phyloP scores from a whole-genome alignment of 2,113 vertebrate species.

The Glaucomys volans region DNA sequence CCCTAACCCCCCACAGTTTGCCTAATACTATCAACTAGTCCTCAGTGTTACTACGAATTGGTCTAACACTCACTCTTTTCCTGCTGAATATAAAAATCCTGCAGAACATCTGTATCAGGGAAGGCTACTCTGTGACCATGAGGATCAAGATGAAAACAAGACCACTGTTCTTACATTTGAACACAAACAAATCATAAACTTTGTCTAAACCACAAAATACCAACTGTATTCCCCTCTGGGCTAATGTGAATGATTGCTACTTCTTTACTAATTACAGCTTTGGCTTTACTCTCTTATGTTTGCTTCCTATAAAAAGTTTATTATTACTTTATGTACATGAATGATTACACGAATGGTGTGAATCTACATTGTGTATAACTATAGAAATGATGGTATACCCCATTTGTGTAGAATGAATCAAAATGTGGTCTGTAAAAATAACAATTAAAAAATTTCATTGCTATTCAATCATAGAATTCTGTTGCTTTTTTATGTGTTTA shows the following conservation, averaged over 20 bases:
- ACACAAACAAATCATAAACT: background rate
- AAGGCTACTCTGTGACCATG: background rate
- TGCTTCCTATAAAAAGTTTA: background rate
- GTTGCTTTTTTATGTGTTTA: too few relatives aligned
- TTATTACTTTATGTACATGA: too few relatives aligned
- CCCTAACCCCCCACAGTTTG: background rate
- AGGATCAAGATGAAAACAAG: background rate
- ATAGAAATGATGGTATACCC: too few relatives aligned
- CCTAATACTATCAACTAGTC: background rate
- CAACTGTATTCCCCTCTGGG: background rate
- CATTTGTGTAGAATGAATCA: too few relatives aligned
- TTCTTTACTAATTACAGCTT: background rate
- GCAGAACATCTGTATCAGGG: background rate
- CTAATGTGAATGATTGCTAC: background rate
- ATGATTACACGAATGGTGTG: too few relatives aligned
- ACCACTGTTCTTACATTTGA: background rate
- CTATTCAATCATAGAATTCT: background rate
- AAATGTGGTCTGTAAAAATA: too few relatives aligned
- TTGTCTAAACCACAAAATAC: background rate
- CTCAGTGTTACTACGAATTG: background rate
- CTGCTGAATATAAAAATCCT: background rate
- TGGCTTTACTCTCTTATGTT: background rate
- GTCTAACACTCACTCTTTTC: background rate
- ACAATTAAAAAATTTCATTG: too few relatives aligned
- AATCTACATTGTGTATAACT: too few relatives aligned